Conservation (phyloP, 2,888 invertebrate genomes). For the Microlaimidae sp. region DNA sequence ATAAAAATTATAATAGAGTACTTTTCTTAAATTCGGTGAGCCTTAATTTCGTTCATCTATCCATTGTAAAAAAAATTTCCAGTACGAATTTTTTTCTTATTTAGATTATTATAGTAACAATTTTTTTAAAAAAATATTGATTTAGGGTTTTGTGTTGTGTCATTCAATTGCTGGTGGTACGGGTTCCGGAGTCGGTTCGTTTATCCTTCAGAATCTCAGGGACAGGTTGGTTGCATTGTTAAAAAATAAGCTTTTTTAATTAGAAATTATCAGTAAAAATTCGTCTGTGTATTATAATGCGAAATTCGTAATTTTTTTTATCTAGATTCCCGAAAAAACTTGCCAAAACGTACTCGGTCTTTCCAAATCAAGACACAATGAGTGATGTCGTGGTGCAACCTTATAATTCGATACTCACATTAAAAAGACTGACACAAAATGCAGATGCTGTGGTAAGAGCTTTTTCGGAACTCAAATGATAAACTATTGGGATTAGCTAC, state of each 20-base stretch:
- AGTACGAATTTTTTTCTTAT: too few relatives aligned
- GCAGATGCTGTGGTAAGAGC: conserved; percentile 71
- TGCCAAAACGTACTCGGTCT: conserved; percentile 95
- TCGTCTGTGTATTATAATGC: background rate
- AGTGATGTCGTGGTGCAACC: conserved; percentile 92
- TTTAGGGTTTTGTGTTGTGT: conserved; percentile 88
- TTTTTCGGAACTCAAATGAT: too few relatives aligned
- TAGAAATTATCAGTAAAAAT: background rate
- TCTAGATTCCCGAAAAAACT: conserved; percentile 82
- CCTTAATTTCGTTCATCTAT: too few relatives aligned
- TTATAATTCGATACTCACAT: conserved; percentile 80
- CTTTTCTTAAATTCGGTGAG: too few relatives aligned
- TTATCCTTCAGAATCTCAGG: conserved; percentile 41
- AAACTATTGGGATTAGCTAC: too few relatives aligned
- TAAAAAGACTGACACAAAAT: conserved; percentile 79
- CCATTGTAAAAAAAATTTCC: too few relatives aligned
- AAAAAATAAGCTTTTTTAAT: background rate
- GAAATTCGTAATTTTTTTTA: conserved; percentile 1
- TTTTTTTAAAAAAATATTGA: too few relatives aligned
- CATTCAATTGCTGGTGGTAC: conserved; percentile 99
- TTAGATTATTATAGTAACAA: background rate
- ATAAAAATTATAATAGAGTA: too few relatives aligned
- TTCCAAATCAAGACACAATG: conserved; percentile 58
- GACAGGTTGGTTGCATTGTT: conserved; percentile 36
- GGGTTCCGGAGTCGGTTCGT: conserved; percentile 97